Percentiles rank a stretch among this genome's conserved stretches.
These are phyloP conservation scores for Hormaphis cornu DNA, from an alignment of 1,140 invertebrate species.

Conservation along the genomic window DNA sequence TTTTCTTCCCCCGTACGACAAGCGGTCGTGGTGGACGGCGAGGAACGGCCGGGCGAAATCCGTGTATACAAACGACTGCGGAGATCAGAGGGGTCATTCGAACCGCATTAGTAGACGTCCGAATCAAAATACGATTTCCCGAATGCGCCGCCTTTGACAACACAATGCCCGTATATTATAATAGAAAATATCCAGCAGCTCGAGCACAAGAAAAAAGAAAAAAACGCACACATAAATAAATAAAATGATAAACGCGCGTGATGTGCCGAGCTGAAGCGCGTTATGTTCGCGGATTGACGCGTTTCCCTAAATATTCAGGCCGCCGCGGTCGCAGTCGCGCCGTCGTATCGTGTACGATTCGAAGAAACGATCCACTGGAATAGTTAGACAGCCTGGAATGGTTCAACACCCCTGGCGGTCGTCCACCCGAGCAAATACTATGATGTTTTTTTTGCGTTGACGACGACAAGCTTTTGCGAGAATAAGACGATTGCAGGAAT, in stretches of 20 bases:
- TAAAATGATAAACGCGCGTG: neutral
- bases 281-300: slow-evolving; percentile 15
- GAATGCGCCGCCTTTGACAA: neutral
- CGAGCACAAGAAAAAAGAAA: neutral
- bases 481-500: too few species aligned
- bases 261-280: neutral
- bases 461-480: too few species aligned
- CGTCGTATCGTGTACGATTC: too few species aligned
- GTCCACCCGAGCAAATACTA: too few species aligned
- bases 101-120: slow-evolving; percentile 30
- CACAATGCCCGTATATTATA: slow-evolving; percentile 3
- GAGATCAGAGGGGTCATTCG: slow-evolving; percentile 26
- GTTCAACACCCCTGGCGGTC: too few species aligned
- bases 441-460: too few species aligned
- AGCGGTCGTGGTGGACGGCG: neutral
- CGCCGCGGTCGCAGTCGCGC: neutral
- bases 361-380: too few species aligned
- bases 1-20: too few species aligned
- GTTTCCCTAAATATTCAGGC: slow-evolving; percentile 3
- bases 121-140: slow-evolving; percentile 30
- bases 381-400: too few species aligned
- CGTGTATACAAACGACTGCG: slow-evolving; percentile 22
- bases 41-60: neutral
- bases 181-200: slow-evolving; percentile 9
- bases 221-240: neutral